Conservation (phyloP, 1,140 invertebrate species). For the Saccostrea glomerata region DNA sequence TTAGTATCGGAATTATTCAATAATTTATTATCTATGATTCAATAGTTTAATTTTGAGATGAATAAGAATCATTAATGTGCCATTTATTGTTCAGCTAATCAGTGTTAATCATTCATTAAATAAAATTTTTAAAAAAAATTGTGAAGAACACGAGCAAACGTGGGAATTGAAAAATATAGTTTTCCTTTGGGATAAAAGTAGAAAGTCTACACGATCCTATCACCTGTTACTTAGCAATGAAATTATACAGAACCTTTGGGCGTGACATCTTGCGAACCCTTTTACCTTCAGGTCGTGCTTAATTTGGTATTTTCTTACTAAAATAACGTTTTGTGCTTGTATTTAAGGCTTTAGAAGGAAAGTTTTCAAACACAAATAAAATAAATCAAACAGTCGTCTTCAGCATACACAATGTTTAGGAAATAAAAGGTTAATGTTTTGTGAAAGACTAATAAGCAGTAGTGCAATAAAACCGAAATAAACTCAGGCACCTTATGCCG, state of each 20-base stretch:
- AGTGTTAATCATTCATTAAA: no score
- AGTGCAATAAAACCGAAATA: no score
- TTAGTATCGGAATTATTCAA: no score
- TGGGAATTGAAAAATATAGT: neutral
- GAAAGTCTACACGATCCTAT: neutral
- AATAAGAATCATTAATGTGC: no score
- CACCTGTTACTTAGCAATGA: neutral
- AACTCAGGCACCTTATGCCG: no score
- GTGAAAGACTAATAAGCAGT: no score
- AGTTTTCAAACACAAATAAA: neutral
- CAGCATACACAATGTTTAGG: no score
- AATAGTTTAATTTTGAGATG: no score
- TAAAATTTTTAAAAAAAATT: no score
- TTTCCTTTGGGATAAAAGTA: neutral
- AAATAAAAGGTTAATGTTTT: no score
- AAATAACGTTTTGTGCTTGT: neutral
- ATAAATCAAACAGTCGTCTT: neutral
- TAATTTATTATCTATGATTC: no score
- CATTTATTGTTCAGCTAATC: no score
- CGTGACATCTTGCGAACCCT: neutral
- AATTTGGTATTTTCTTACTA: neutral
- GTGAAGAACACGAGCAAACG: neutral
- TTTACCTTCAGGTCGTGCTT: neutral
- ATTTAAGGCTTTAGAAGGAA: neutral
- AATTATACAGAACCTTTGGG: neutral